Percentiles rank a stretch among this genome's conserved stretches.
These are phyloP conservation scores for Istiophorus platypterus DNA, from an alignment of 2,113 vertebrate genomes.

Conservation along the genomic window DNA sequence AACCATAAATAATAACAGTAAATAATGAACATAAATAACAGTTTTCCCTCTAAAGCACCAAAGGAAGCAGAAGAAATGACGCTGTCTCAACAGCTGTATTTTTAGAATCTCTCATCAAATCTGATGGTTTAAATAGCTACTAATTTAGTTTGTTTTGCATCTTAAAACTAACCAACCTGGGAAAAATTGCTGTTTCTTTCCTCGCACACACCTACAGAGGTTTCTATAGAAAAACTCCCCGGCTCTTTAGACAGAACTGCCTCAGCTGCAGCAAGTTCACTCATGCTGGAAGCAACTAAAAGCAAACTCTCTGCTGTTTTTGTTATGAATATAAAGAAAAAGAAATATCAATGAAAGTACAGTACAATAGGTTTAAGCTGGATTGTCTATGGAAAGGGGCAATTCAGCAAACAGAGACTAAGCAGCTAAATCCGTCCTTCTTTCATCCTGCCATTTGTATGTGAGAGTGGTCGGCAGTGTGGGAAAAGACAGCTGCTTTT, in stretches of 20 bases:
- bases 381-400: slow-evolving; percentile 69
- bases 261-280: slow-evolving; percentile 8
- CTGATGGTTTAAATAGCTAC: neutral
- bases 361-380: slow-evolving; percentile 71
- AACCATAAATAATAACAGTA: no score
- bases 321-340: slow-evolving; percentile 43
- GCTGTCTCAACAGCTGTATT: no score
- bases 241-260: slow-evolving; percentile 3
- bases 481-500: slow-evolving; percentile 44
- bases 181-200: neutral
- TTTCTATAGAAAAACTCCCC: no score
- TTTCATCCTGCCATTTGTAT: slow-evolving; percentile 71
- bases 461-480: slow-evolving; percentile 60
- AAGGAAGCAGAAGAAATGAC: no score
- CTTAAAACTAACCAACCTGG: neutral
- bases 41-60: no score
- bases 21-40: neutral
- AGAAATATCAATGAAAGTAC: slow-evolving; percentile 39
- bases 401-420: slow-evolving; percentile 72
- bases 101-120: no score
- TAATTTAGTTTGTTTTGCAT: no score
- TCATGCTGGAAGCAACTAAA: slow-evolving; percentile 12
- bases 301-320: slow-evolving; percentile 45
- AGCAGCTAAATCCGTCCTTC: slow-evolving; percentile 61
- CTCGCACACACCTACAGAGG: slow-evolving; percentile 18